These are phyloP conservation scores for Epizoanthus fatuus DNA, from an alignment of 92 coral and sea anemone species.

Conservation along the genomic window DNA sequence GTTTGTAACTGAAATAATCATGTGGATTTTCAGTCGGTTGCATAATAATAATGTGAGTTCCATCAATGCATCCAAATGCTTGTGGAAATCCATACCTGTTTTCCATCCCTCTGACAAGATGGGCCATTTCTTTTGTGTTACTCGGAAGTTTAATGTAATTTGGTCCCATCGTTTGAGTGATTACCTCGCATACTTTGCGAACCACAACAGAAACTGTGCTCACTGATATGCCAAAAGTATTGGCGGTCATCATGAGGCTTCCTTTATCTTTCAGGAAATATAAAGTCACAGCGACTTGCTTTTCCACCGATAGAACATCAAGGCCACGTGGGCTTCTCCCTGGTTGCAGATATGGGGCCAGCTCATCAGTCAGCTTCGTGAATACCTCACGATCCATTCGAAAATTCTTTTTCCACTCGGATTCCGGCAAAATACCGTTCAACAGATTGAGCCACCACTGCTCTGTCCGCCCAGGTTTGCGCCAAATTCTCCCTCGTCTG, in stretches of 20 bases:
- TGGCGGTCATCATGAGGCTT: constrained; percentile 66
- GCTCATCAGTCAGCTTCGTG: constrained; percentile 68
- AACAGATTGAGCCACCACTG: constrained; percentile 47
- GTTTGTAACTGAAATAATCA: constrained; percentile 74
- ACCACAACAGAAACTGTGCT: constrained; percentile 54
- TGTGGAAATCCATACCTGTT: constrained; percentile 71
- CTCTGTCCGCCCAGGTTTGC: constrained; percentile 39
- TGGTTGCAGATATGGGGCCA: constrained; percentile 57
- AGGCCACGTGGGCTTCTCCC: constrained; percentile 54
- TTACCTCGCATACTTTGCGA: constrained; percentile 54
- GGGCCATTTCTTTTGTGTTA: constrained; percentile 45
- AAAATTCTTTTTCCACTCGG: constrained; percentile 56
- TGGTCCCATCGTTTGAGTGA: constrained; percentile 42
- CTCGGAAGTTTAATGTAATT: constrained; percentile 55
- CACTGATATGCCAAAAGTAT: constrained; percentile 48
- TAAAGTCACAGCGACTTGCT: constrained; percentile 57
- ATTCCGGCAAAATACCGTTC: constrained; percentile 16
- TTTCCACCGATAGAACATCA: constrained; percentile 56
- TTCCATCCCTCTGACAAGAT: constrained; percentile 53
- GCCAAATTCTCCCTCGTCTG: neutral
- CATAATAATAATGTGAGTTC: constrained; percentile 73
- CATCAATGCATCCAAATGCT: constrained; percentile 82
- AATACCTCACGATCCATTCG: constrained; percentile 53
- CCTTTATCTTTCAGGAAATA: constrained; percentile 70
- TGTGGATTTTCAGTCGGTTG: constrained; percentile 74